A percentile compares a stretch with the other conserved stretches of the same genome.
Evolutionary conservation across 2,113 vertebrate genomes (phyloP).

Genomic region (Cranoglanis bouderius): DNA sequence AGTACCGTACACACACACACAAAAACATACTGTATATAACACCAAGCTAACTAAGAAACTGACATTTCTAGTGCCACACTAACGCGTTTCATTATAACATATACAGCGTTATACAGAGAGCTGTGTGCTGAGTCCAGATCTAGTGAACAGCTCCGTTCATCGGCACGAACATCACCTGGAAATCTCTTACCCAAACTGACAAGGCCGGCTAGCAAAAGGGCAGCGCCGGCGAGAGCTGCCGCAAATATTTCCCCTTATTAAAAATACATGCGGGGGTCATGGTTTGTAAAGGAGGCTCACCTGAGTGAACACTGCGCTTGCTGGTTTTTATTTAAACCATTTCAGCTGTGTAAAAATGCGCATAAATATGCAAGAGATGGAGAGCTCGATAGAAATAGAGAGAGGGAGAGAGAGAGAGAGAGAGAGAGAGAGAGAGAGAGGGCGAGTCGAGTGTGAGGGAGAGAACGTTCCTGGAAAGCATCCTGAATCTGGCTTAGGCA

Average conservation of each 20-base stretch:
- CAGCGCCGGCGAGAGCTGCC: slow-evolving; percentile 58
- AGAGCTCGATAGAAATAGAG: background rate
- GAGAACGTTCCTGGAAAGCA: slow-evolving; percentile 44
- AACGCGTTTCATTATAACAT: background rate
- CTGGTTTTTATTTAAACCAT: slow-evolving; percentile 59
- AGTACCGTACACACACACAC: no score
- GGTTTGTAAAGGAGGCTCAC: slow-evolving; percentile 60
- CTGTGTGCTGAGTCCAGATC: background rate
- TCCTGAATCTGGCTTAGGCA: slow-evolving; percentile 39
- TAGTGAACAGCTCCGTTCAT: background rate
- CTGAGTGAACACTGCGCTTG: slow-evolving; percentile 55
- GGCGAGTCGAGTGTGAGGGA: background rate
- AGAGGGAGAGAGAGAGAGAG: background rate
- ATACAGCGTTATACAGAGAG: no score
- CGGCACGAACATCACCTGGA: slow-evolving; percentile 54
- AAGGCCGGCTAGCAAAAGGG: slow-evolving; percentile 62
- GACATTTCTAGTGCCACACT: background rate
- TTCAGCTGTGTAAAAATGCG: slow-evolving; percentile 1
- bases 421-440: slow-evolving; percentile 11
- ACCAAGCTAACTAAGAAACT: background rate
- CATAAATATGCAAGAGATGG: slow-evolving; percentile 24
- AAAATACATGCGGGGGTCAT: slow-evolving; percentile 69
- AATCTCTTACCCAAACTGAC: slow-evolving; percentile 59
- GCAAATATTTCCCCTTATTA: slow-evolving; percentile 70
- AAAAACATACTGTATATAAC: no score